Evolutionary conservation across 1,140 invertebrate genomes (phyloP), one percentile per base, ranked within the genome.

Genomic region (Anthonomus grandis): DNA sequence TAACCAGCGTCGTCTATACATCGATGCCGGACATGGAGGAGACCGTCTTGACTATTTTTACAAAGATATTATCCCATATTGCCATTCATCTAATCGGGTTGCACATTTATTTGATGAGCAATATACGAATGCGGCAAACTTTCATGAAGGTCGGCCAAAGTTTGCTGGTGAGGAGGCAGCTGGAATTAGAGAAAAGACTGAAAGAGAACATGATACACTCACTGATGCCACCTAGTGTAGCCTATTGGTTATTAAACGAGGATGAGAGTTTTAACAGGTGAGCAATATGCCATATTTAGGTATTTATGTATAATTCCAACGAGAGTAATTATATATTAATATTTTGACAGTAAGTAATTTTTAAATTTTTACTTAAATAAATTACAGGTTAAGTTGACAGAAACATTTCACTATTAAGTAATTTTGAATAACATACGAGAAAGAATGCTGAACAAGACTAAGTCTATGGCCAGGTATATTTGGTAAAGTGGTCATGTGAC

Each of bases 161-260:
- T 55, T 71, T 93, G 12, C 72, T 94, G 48, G 93, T 95, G 1
- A 77, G 91, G 18, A 81, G 86, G 39, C 92, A 97, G 66, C 74
- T 97, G 23, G 90, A 95, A 74, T 84, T 91, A 76, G 95, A 98
- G 70, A 96, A 95, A 63, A 45, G 39, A 63, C 76, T 97, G 4
- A 97, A 96, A 71, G 93, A 97, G 69, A 93, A 95, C 72, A 97
- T 97, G 93, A 97, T 97, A 68, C 90, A 93, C 70, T 96, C 92
- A 3, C 89, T 98, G 21, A 98, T 97, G 93, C 93, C 94, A 8
- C 89, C 89, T 1, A 90, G 89, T 69, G 89, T 97, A 1, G 94
- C 94, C 0, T 81, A 86, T 55, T 92, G 90, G 85, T 75, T 95
- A 10, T 85, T 95, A 80, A 63, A 66, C 24, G 67, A 71, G 18